phyloP scores from a whole-genome alignment of 2,113 vertebrate species.

The Caretta caretta region DNA sequence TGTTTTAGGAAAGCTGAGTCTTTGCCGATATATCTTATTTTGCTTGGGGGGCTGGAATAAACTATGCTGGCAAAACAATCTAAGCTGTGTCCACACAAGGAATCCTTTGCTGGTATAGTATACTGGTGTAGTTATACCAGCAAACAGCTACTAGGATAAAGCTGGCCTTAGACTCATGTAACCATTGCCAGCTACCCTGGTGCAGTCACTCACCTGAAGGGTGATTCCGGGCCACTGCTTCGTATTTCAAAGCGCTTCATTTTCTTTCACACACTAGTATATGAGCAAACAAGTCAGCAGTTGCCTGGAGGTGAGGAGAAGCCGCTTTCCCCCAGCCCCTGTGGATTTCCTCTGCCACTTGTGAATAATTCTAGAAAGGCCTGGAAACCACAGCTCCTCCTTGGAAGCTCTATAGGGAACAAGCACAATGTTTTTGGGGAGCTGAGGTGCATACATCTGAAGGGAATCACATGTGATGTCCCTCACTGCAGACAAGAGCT shows the following conservation, averaged over 20 bases:
- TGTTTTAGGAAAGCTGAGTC: neutral
- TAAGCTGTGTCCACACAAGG: neutral
- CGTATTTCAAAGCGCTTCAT: neutral
- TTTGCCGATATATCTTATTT: neutral
- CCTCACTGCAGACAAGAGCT: neutral
- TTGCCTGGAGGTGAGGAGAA: neutral
- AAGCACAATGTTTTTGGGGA: neutral
- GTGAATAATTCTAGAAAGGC: neutral
- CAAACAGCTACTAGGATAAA: neutral
- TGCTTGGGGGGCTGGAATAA: neutral
- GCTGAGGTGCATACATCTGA: neutral
- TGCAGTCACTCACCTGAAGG: neutral
- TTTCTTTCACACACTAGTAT: neutral
- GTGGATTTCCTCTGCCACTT: neutral
- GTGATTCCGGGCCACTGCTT: neutral
- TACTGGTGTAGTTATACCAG: neutral
- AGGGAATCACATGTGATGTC: neutral
- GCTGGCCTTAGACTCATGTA: neutral
- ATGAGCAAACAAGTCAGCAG: neutral
- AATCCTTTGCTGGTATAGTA: neutral
- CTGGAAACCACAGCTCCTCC: neutral
- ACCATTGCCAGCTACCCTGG: neutral
- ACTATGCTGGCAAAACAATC: neutral
- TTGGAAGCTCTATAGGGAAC: neutral
- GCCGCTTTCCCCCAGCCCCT: neutral